These are phyloP conservation scores for Parnassius mnemosyne DNA, from an alignment of 2,888 invertebrate genomes.

Conservation along the genomic window DNA sequence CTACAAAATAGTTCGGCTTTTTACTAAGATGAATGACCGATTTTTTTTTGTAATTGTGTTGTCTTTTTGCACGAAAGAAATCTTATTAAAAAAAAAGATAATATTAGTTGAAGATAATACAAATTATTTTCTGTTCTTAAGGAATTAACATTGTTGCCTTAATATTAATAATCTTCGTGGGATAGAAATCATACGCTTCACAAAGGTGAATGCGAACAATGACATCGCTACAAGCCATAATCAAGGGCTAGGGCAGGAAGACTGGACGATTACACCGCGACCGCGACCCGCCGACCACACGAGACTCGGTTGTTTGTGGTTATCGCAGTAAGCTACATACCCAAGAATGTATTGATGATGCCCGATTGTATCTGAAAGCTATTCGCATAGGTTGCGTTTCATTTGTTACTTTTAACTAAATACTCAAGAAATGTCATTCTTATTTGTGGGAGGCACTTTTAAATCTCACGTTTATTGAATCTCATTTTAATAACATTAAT, in stretches of 20 bases:
- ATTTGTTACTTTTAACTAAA: not conserved
- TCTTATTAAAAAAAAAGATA: no score
- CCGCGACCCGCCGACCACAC: slow-evolving; percentile 19
- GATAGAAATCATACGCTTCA: slow-evolving; percentile 11
- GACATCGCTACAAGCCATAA: slow-evolving; percentile 19
- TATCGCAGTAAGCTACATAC: slow-evolving; percentile 2
- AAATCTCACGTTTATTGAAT: no score
- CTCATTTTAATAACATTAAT: no score
- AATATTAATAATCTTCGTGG: not conserved
- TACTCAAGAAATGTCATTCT: no score
- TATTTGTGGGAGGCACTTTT: no score
- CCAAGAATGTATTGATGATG: not conserved
- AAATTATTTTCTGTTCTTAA: no score
- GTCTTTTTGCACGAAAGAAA: no score
- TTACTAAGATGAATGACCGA: no score
- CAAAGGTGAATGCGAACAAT: slow-evolving; percentile 25
- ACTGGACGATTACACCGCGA: slow-evolving; percentile 21
- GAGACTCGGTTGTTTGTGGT: slow-evolving; percentile 21
- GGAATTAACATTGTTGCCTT: no score
- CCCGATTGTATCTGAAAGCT: slow-evolving; percentile 3
- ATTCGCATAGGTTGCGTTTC: not conserved
- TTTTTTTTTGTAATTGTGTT: no score
- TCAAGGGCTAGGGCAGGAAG: slow-evolving; percentile 25
- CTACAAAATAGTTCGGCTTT: no score
- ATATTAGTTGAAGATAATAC: no score